Base-by-base conservation (phyloP, 1,140 invertebrate genomes). In the Drosophila takahashii region DNA sequence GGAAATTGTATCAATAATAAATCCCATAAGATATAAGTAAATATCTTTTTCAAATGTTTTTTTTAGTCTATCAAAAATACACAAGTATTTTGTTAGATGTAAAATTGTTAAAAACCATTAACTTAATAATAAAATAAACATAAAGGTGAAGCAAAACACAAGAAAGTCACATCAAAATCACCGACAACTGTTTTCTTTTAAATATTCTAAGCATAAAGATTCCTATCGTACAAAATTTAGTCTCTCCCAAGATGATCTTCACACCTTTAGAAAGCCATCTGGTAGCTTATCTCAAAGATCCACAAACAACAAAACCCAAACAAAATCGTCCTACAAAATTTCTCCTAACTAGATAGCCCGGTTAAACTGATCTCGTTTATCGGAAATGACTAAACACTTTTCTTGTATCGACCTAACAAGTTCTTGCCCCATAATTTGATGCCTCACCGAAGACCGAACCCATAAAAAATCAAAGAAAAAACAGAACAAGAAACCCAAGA, bases 371-470 rank as follows among this genome's bases (percentile, higher is more conserved):
- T 67, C 65, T 72, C 51, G 56, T 62, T 44, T 58, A 66, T 83
- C 56, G 80, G 75, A 84, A 83, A 84, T 83, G 79, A 83, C 64
- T 64, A 58, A 79, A 64, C 78, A 65, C 53, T 79, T 69, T 75
- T 45, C 37, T 32, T 48, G 76, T 59, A 83, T 84, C 71, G 71
- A 65, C 39, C 77, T 79, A 79, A 80, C 80, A 71, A 66, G 79
- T 76, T 76, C 42, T 22, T 70, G 66, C 41, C 44, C 50, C 59
- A 54, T 85, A 84, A 85, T 85, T 79, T 62, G 44, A 78, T 78
- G 42, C 74, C 50, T 64, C 32, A 48, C 45, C 37, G 56, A 64
- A 16, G 22, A 48, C 36, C 37, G 44, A 64, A 56, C 42, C 65
- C 81, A 80, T 80, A 83, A 83, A 79, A 83, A 83, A 65, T 65